Percentiles rank a stretch among this genome's conserved stretches.
These are phyloP conservation scores for Macropus fuliginosus DNA, from an alignment of 2,797 vertebrate genomes.

Conservation along the genomic window DNA sequence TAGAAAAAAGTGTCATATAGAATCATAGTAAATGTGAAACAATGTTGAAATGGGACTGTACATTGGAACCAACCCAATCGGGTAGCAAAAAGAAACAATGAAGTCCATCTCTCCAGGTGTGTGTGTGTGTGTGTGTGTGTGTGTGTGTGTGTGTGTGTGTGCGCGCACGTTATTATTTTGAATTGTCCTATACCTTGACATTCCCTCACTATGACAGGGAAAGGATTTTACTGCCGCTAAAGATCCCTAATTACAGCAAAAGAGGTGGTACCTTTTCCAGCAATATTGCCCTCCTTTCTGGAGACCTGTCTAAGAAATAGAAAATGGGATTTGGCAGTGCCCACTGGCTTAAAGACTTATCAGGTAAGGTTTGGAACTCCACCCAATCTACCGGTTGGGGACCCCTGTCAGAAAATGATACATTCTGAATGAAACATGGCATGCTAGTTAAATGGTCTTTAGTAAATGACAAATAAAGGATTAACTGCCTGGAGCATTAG, in stretches of 20 bases:
- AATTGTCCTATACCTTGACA: neutral
- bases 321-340: neutral
- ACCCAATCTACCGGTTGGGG: neutral
- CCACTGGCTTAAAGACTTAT: conserved; percentile 10
- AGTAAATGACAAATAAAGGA: conserved; percentile 77
- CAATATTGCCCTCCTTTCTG: neutral
- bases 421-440: neutral
- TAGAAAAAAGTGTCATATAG: neutral
- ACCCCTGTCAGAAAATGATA: neutral
- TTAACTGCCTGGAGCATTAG: conserved; percentile 72
- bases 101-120: neutral
- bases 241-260: conserved; percentile 19
- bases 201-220: neutral
- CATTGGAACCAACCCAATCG: neutral
- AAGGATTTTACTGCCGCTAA: conserved; percentile 33
- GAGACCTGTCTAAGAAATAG: neutral
- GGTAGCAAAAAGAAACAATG: neutral
- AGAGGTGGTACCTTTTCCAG: neutral
- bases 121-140: neutral
- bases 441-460: conserved; percentile 63
- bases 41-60: neutral
- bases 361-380: conserved; percentile 14
- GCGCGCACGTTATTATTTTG: too few species aligned
- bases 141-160: neutral
- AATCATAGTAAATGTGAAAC: neutral